A percentile compares a stretch with the other conserved stretches of the same genome.
Evolutionary conservation across 2,888 invertebrate species (phyloP).

Genomic region (Tyria jacobaeae): DNA sequence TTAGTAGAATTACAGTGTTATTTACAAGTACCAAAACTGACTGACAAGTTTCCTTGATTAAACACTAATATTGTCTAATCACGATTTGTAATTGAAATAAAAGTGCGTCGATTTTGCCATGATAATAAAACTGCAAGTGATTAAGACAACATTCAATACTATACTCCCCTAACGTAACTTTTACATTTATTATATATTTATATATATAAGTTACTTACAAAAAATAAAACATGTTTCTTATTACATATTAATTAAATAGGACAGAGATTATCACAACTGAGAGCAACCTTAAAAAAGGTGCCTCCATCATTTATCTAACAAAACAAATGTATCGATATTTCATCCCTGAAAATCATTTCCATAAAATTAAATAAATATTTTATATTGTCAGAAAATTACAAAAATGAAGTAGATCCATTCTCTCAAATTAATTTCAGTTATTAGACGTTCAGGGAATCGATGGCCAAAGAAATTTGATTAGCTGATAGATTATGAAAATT

Average conservation of each 20-base stretch:
- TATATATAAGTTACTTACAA: too few relatives aligned
- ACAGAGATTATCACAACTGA: too few relatives aligned
- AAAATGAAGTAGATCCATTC: background rate
- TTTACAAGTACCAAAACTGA: background rate
- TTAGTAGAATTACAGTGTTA: background rate
- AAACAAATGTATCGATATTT: background rate
- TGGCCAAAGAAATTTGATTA: conserved; percentile 22
- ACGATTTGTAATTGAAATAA: too few relatives aligned
- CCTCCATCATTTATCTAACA: background rate
- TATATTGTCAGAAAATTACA: background rate
- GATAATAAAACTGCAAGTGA: too few relatives aligned
- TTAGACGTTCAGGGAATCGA: conserved; percentile 1
- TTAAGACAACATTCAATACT: too few relatives aligned
- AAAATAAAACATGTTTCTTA: too few relatives aligned
- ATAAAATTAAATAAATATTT: background rate
- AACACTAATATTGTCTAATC: background rate
- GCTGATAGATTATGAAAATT: conserved; percentile 27
- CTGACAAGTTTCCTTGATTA: background rate
- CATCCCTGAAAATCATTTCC: background rate
- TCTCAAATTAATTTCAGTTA: background rate
- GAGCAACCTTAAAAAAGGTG: too few relatives aligned
- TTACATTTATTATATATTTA: too few relatives aligned
- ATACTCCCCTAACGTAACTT: too few relatives aligned
- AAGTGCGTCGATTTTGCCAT: too few relatives aligned
- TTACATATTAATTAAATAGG: too few relatives aligned